Base-by-base conservation (phyloP, 1,140 invertebrate species). In the Anthonomus grandis region DNA sequence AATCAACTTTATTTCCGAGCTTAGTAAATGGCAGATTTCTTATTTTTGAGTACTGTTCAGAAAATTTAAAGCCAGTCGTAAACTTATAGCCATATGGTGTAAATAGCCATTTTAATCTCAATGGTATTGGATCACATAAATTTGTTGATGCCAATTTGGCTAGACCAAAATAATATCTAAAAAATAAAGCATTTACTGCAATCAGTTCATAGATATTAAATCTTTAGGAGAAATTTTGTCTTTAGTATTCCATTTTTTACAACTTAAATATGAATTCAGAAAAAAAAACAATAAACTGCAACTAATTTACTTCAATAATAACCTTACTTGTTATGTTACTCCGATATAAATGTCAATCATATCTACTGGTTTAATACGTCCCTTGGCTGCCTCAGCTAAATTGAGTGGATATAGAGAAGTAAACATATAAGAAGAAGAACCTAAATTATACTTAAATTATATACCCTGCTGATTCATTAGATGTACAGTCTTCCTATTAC, bases 341-440 rank as follows among this genome's bases (percentile, higher is more conserved):
- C 84, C 87, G 0, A 91, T 80, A 69, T 94, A 94, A 45, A 91
- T 83, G 62, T 88, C 84, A 2, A 85, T 83, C 36, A 86, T 67
- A 31, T 81, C 78, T 25, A 82, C 75, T 18, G 81, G 76, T 1
- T 82, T 75, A 24, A 90, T 76, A 22, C 77, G 69, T 44, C 80
- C 75, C 17, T 81, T 83, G 1, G 89, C 83, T 24, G 86, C 85
- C 74, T 95, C 92, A 0, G 88, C 91, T 67, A 93, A 80, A 73
- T 95, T 95, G 5, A 93, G 78, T 4, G 92, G 85, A 67, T 83
- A 86, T 4, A 95, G 70, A 0, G 87, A 84, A 36, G 93, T 74
- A n/a, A n/a, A n/a, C n/a, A n/a, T n/a, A n/a, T n/a, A n/a, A n/a
- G n/a, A n/a, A n/a, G n/a, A n/a, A n/a, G n/a, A n/a, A n/a, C n/a